Evolutionary conservation across 2,888 invertebrate genomes (phyloP), one percentile per base, ranked within the genome.

Genomic region (Hydriomena furcata): DNA sequence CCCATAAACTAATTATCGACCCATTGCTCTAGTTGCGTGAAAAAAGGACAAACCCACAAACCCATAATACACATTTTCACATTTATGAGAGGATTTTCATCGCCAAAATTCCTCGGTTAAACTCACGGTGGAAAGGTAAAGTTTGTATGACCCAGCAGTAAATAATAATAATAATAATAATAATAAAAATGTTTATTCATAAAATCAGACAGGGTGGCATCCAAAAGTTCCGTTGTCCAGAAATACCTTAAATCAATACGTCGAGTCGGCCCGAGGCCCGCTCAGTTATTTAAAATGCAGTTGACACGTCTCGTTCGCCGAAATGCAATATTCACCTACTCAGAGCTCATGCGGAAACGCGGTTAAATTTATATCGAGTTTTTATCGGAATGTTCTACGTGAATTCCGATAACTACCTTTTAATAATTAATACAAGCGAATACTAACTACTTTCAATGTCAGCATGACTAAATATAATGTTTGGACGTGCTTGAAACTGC

Each of bases 251-350:
- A 83, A 84, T 63, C 61, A 56, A 60, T 60, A 58, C 53, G 41
- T 13, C 8, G 31, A 28, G 23, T 30, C 35, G 23, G 67, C 63
- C 64, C 63, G 68, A 65, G 66, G 66, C 66, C 68, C 66, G 69
- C 84, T 84, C 82, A 86, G 80, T 86, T 87, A 86, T 88, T 88
- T 87, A 87, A 85, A 84, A 87, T 85, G 81, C 84, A 85, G 82
- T 84, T 85, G 84, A 82, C 86, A 84, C 80, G 75, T 86, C n/a
- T n/a, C 85, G 85, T 83, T 75, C 79, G 30, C 66, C 68, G 81
- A 76, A 86, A 87, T 85, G 80, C 83, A 87, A 86, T 86, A 85
- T 86, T 82, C 86, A 77, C 82, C 77, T 81, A n/a, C n/a, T n/a
- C n/a, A n/a, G n/a, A 79, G 74, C 71, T 73, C 83, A 80, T 71